Conservation (phyloP, 2,888 invertebrate genomes). For the Coremacera marginata region DNA sequence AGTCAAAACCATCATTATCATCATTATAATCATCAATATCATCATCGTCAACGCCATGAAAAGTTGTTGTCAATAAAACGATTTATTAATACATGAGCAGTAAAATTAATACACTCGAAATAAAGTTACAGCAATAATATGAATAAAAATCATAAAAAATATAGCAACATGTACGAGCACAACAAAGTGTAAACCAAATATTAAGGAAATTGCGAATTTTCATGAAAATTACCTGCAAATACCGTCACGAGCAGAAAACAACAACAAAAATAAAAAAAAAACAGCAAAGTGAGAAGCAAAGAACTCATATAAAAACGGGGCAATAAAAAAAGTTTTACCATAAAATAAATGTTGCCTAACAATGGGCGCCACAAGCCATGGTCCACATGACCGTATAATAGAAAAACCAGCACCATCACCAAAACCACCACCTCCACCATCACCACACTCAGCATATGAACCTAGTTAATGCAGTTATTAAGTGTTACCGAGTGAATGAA, state of each 20-base stretch:
- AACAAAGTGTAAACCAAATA: slow-evolving; percentile 32
- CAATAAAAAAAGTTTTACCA: slow-evolving; percentile 34
- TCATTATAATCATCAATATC: slow-evolving; percentile 31
- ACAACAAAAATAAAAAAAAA: slow-evolving; percentile 31
- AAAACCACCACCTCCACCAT: background rate
- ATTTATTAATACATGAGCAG: slow-evolving; percentile 47
- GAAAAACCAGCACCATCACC: background rate
- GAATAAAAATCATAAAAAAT: slow-evolving; percentile 18
- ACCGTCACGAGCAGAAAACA: slow-evolving; percentile 23
- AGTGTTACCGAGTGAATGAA: slow-evolving; percentile 8
- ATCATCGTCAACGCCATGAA: slow-evolving; percentile 45
- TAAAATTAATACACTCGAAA: slow-evolving; percentile 10
- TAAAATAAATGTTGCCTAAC: slow-evolving; percentile 30
- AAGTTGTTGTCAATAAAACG: slow-evolving; percentile 49
- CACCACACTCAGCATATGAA: background rate
- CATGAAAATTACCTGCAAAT: slow-evolving; percentile 46
- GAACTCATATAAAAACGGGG: slow-evolving; percentile 12
- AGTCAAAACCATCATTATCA: slow-evolving; percentile 22
- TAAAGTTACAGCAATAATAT: background rate
- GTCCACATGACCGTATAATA: background rate
- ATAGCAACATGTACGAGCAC: slow-evolving; percentile 5
- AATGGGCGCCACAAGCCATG: background rate
- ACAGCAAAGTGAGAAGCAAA: slow-evolving; percentile 1
- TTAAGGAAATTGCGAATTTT: slow-evolving; percentile 40
- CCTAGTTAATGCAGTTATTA: slow-evolving; percentile 24